Conservation (phyloP, 2,113 vertebrate species). For the Sapajus apella region DNA sequence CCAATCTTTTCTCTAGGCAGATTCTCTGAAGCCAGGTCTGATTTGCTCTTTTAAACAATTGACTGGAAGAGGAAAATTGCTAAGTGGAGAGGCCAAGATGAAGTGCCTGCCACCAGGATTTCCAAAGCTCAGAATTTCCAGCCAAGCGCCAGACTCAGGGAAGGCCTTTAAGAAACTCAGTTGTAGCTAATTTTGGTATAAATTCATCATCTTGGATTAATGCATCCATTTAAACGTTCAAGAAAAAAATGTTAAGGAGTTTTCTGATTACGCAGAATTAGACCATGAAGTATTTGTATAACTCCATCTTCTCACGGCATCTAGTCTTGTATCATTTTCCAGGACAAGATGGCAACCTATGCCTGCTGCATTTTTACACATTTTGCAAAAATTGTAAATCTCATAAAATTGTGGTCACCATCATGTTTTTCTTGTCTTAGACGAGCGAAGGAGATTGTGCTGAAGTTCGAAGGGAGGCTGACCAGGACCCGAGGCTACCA, state of each 20-base stretch:
- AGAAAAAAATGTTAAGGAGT: neutral
- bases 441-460: conserved; percentile 93
- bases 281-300: neutral
- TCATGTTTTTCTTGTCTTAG: neutral
- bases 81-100: rapidly evolving
- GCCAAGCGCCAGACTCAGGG: neutral
- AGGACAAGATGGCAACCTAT: too few relatives aligned
- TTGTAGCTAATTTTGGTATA: neutral
- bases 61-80: neutral
- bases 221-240: neutral
- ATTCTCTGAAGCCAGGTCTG: neutral
- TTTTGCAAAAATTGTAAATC: neutral
- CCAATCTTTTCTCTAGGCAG: neutral
- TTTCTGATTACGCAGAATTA: neutral
- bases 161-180: neutral
- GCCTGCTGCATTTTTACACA: neutral
- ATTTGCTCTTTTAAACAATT: neutral
- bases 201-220: neutral
- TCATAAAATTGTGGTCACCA: neutral
- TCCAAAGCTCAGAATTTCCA: neutral
- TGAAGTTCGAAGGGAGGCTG: conserved; percentile 95
- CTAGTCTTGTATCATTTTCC: rapidly evolving
- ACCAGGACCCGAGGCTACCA: conserved; percentile 98
- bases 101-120: rapidly evolving
- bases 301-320: rapidly evolving